Percentiles rank a stretch among this genome's conserved stretches.
These are phyloP conservation scores for Sarcophaga peregrina DNA, from an alignment of 1,140 invertebrate genomes.

Conservation along the genomic window DNA sequence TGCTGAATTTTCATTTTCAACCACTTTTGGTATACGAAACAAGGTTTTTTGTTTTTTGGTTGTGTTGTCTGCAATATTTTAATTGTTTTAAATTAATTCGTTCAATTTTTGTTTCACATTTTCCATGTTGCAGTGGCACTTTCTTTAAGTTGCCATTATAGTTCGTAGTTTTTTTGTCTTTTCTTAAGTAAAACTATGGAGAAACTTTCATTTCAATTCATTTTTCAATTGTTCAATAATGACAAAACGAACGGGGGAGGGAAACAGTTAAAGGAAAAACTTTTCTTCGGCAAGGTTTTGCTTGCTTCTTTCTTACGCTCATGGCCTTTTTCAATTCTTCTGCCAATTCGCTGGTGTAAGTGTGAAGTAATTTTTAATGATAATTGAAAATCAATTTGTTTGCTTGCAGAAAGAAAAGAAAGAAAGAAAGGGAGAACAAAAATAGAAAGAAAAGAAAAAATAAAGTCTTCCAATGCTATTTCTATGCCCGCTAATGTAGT, in stretches of 20 bases:
- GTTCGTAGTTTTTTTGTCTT: too few species aligned
- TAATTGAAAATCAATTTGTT: slow-evolving; percentile 42
- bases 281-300: neutral
- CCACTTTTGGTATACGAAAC: too few species aligned
- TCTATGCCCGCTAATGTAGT: too few species aligned
- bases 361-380: slow-evolving; percentile 41
- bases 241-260: neutral
- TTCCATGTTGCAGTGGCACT: neutral
- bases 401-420: neutral
- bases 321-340: neutral
- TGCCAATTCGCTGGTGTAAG: neutral
- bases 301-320: neutral
- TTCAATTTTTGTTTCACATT: slow-evolving; percentile 20
- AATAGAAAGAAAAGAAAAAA: too few species aligned
- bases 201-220: slow-evolving; percentile 17
- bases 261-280: neutral
- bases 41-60: neutral
- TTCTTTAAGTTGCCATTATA: neutral
- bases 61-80: slow-evolving; percentile 26
- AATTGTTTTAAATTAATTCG: slow-evolving; percentile 39
- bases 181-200: neutral
- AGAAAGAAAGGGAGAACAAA: neutral
- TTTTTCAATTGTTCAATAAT: slow-evolving; percentile 31
- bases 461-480: too few species aligned
- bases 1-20: neutral